Percentiles rank a stretch among this genome's conserved stretches.
Conservation (phyloP, 2,888 invertebrate genomes). For the Brassicogethes aeneus region DNA sequence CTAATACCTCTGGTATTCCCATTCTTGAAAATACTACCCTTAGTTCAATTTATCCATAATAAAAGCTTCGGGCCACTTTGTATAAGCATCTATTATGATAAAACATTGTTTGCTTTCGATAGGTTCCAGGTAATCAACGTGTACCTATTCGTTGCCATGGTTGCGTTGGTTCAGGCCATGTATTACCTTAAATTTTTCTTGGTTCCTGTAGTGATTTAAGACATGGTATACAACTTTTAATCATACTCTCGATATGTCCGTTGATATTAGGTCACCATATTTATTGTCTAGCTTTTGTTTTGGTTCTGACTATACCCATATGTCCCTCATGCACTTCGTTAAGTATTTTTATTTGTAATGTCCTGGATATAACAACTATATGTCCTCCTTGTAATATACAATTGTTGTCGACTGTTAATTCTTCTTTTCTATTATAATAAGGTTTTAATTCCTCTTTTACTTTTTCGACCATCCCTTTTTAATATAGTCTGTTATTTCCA, state of each 20-base stretch:
- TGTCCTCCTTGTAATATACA: no score
- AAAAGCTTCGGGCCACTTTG: slow-evolving; percentile 5
- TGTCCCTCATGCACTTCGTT: no score
- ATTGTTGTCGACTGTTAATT: no score
- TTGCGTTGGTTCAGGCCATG: slow-evolving; percentile 2
- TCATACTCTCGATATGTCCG: slow-evolving; percentile 4
- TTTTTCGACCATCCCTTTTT: no score
- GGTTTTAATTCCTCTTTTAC: no score
- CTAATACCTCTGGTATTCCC: slow-evolving; percentile 1
- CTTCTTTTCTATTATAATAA: no score
- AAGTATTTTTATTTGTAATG: no score
- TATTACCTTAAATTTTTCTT: not conserved
- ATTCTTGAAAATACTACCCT: slow-evolving; percentile 5
- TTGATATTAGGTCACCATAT: slow-evolving; percentile 8
- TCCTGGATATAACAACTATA: no score
- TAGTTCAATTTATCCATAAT: not conserved
- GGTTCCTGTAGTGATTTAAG: not conserved
- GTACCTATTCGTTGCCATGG: slow-evolving; percentile 3
- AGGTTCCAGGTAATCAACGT: slow-evolving; percentile 5
- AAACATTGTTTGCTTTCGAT: not conserved
- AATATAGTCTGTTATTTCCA: no score
- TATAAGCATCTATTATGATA: not conserved
- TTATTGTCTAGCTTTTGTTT: not conserved
- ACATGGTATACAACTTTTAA: not conserved
- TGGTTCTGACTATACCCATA: not conserved